A percentile compares a stretch with the other conserved stretches of the same genome.
Evolutionary conservation across 2,888 invertebrate species (phyloP).

Genomic region (Nudaria mundana): DNA sequence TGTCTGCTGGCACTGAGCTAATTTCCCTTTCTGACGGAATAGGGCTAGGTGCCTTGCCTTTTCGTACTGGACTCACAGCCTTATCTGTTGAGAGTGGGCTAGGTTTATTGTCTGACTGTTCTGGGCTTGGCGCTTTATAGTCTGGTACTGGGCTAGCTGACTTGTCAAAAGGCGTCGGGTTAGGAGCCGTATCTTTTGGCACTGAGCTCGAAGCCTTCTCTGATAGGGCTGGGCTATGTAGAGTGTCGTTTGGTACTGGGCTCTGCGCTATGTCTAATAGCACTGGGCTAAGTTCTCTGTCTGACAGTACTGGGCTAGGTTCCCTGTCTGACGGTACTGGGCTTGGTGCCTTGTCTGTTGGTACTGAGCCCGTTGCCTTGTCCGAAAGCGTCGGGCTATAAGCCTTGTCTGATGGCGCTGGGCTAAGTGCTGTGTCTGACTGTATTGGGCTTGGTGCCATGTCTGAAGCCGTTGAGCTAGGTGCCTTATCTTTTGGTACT

Average conservation of each 20-base stretch:
- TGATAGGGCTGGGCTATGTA: background rate
- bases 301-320: background rate
- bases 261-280: slow-evolving; percentile 5
- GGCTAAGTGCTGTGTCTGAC: slow-evolving; percentile 1
- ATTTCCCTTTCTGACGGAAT: background rate
- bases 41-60: slow-evolving; percentile 10
- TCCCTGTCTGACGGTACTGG: background rate
- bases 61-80: background rate
- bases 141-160: background rate
- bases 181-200: background rate
- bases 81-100: no score
- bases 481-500: slow-evolving; percentile 6
- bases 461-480: slow-evolving; percentile 6
- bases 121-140: slow-evolving; percentile 5
- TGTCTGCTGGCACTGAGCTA: background rate
- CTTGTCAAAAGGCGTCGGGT: background rate
- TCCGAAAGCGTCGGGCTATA: background rate
- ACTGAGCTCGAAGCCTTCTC: background rate
- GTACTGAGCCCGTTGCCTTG: background rate
- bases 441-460: slow-evolving; percentile 6
- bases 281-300: background rate
- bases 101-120: slow-evolving; percentile 1
- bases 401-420: background rate
- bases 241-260: background rate
- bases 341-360: background rate